Conservation (phyloP, 2,113 vertebrate species). For the Bothrops jararaca region DNA sequence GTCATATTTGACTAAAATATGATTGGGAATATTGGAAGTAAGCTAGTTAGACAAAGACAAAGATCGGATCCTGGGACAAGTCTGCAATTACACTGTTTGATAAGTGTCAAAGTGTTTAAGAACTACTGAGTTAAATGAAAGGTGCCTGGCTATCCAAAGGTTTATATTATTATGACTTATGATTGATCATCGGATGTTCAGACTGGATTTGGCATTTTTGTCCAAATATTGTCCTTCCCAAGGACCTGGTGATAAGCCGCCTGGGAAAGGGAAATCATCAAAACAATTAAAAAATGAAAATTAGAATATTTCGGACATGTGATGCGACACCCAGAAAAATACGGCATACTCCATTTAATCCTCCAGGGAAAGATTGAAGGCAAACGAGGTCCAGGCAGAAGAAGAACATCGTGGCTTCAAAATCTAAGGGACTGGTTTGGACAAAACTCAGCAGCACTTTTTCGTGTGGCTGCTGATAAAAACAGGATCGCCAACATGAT, state of each 20-base stretch:
- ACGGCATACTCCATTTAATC: too few relatives aligned
- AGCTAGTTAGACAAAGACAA: neutral
- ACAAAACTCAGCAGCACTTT: too few relatives aligned
- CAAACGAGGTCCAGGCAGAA: too few relatives aligned
- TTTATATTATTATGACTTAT: neutral
- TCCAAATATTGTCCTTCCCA: neutral
- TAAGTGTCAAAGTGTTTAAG: neutral
- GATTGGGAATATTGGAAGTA: neutral
- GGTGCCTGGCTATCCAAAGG: neutral
- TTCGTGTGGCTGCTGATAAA: too few relatives aligned
- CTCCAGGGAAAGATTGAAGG: too few relatives aligned
- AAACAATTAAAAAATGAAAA: too few relatives aligned
- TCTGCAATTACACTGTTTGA: neutral
- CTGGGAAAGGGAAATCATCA: too few relatives aligned
- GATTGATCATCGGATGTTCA: neutral
- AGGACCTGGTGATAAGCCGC: neutral
- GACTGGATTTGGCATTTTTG: neutral
- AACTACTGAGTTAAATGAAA: neutral
- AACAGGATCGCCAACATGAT: too few relatives aligned
- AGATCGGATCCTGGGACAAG: neutral
- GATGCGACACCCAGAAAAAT: too few relatives aligned
- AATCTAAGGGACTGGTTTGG: too few relatives aligned
- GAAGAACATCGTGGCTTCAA: too few relatives aligned
- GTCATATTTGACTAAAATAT: neutral
- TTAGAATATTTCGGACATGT: too few relatives aligned